Base-by-base conservation (phyloP, 2,797 vertebrate species). In the Artibeus lituratus region DNA sequence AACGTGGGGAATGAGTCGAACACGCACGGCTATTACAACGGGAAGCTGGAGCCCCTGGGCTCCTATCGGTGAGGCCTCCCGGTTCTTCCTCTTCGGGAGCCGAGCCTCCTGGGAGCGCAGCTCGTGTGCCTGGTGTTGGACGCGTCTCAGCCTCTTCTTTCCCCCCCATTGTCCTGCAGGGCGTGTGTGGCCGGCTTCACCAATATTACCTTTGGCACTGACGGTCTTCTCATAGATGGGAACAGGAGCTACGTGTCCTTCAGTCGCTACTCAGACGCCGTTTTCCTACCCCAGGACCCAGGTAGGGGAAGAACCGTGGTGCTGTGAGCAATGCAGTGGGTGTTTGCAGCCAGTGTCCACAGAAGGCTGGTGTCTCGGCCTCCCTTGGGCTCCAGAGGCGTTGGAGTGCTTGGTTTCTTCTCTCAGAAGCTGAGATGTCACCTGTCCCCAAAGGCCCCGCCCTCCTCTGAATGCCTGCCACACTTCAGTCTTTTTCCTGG, bases 101-200 rank as follows among this genome's bases (percentile, higher is more conserved):
- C 5, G 21, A 49, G 74, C 42, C 19, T 35, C 0, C 0, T 4
- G 42, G 10, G 32, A 0, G 1, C 18, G 0, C 3, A 74, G 24
- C 82, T 53, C 29, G 0, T 1, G 0, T 1, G 42, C 39, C 19
- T 18, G 19, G 4, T 0, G 0, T 44, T 18, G 55, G 80, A 22
- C 14, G 1, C 0, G 0, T 39, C 67, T 86, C 73, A 94, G 69
- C 19, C 2, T 1, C 26, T 26, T 82, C 32, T 35, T 12, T 86
- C 26, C 42, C 62, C 21, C 14, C 83, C 57, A 83, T 94, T 83
- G 22, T 7, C 80, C 24, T 42, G n/a, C 96, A 99, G 98, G 96
- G 98, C 97, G 5, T 97, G 97, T 55, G 97, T 99, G 96, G 98
- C 98, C 7, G 98, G 98, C 96, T 98, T 99, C 96, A 99, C 98